Evolutionary conservation across 2,797 vertebrate genomes (phyloP).

Genomic region (Apogon talboti): DNA sequence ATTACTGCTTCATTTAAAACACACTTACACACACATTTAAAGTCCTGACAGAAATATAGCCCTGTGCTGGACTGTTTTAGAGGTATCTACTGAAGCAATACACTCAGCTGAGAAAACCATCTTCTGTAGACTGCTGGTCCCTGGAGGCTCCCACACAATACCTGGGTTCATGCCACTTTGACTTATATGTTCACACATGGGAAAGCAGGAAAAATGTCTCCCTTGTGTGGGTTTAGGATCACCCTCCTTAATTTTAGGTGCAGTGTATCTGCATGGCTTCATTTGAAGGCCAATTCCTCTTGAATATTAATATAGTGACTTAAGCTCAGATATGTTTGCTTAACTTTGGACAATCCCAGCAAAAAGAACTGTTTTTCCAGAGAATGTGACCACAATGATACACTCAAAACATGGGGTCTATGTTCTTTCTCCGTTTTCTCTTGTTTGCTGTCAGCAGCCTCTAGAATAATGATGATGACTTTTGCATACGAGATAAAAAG

Average conservation of each 20-base stretch:
- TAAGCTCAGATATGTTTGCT: slow-evolving; percentile 19
- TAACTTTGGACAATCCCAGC: slow-evolving; percentile 19
- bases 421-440: neutral
- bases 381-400: slow-evolving; percentile 12
- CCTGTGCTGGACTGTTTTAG: slow-evolving; percentile 21
- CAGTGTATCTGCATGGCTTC: slow-evolving; percentile 12
- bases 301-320: slow-evolving; percentile 25
- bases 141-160: slow-evolving; percentile 67
- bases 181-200: slow-evolving; percentile 50
- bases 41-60: slow-evolving; percentile 48
- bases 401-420: slow-evolving; percentile 22
- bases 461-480: slow-evolving; percentile 53
- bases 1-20: slow-evolving; percentile 41
- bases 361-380: slow-evolving; percentile 34
- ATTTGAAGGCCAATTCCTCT: slow-evolving; percentile 17
- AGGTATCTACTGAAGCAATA: slow-evolving; percentile 35
- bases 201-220: slow-evolving; percentile 46
- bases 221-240: slow-evolving; percentile 20
- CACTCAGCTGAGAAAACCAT: slow-evolving; percentile 68
- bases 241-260: slow-evolving; percentile 41
- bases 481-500: slow-evolving; percentile 57
- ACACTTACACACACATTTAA: slow-evolving; percentile 21
- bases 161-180: slow-evolving; percentile 63
- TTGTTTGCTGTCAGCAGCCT: slow-evolving; percentile 25
- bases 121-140: slow-evolving; percentile 32